These are phyloP conservation scores for Griposia aprilina DNA, from an alignment of 2,888 invertebrate species.

Conservation along the genomic window DNA sequence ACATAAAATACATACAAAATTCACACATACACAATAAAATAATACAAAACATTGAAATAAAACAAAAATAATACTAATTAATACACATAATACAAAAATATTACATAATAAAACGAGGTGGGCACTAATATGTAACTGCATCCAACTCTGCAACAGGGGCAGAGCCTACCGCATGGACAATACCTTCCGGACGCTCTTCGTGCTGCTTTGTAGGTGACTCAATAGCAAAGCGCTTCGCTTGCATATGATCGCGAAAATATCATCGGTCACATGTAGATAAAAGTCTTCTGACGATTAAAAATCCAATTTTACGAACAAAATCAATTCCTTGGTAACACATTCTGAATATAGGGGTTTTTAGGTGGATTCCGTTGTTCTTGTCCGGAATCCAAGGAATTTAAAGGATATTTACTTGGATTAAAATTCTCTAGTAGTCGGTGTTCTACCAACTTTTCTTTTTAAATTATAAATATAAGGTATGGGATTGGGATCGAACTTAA, in stretches of 20 bases:
- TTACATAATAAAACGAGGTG: neutral
- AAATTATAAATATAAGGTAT: constrained; percentile 8
- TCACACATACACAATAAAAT: neutral
- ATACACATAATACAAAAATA: neutral
- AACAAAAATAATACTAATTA: neutral
- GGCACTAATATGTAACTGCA: neutral
- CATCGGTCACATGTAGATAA: neutral
- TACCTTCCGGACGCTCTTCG: neutral
- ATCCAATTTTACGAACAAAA: no score
- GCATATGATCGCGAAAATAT: neutral
- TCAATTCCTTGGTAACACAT: neutral
- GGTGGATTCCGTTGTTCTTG: neutral
- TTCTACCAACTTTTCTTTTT: neutral
- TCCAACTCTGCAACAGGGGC: no score
- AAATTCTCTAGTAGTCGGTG: neutral
- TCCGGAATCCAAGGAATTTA: neutral
- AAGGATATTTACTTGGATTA: neutral
- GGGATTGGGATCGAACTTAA: neutral
- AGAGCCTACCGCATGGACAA: neutral
- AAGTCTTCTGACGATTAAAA: neutral
- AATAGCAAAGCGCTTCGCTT: neutral
- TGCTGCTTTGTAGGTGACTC: neutral
- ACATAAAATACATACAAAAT: neutral
- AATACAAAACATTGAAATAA: neutral
- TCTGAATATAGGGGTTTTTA: neutral